Evolutionary conservation across 2,797 vertebrate species (phyloP), one percentile per base, ranked within the genome.

Genomic region (Catamblyrhynchus diadema): DNA sequence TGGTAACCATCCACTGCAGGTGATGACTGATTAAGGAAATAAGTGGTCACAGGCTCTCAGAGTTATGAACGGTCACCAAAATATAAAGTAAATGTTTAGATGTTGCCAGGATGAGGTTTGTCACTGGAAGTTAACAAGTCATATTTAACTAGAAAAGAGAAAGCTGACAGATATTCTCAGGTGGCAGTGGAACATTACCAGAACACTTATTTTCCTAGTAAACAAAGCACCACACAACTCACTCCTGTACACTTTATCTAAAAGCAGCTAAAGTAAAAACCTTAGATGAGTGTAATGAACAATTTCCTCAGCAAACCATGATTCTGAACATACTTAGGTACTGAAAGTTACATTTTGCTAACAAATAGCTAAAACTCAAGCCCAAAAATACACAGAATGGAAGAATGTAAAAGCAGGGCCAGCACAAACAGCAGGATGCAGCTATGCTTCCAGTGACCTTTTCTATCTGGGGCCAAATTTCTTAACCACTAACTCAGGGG

Each of bases 391-490:
- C 10, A n/a, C 1, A 19, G 48, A 37, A 41, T 10, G 15, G 51
- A 90, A 86, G 69, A 88, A 47, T 27, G 20, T 30, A 25, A 18
- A 64, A 60, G 45, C 42, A 71, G 66, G 27, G 64, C 53, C 61
- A 44, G 66, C 54, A 81, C 78, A 91, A 95, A 91, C 59, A 93
- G 90, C 74, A 95, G 93, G 94, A 83, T 67, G 48, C 57, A 81
- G 79, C 9, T 56, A 16, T 35, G 33, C 13, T 93, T 82, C 39
- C 69, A 79, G 42, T 15, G 20, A 33, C 14, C 32, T 37, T 71
- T 81, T 51, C 19, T 32, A 8, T 25, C 66, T 57, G 66, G 15
- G 22, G 30, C 67, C 56, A 67, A 77, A 69, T 56, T 21, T 62
- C 37, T 59, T 20, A 78, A 56, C 53, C 28, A 41, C 35, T n/a